Conservation (phyloP, 2,797 vertebrate genomes). For the Microctenopoma lineatum region DNA sequence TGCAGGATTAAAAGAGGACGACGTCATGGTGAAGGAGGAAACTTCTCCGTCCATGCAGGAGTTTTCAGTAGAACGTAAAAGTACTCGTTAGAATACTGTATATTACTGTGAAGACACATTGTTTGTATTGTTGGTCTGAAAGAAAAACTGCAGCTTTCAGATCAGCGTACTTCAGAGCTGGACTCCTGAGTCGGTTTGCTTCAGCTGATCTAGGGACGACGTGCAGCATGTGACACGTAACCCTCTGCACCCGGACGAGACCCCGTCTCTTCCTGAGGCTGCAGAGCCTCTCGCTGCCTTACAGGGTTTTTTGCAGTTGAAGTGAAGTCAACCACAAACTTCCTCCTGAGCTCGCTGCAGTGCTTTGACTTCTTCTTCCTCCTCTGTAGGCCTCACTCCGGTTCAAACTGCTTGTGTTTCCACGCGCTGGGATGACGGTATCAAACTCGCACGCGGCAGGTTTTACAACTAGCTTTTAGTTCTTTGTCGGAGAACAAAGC, state of each 20-base stretch:
- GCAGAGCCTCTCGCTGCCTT: not conserved
- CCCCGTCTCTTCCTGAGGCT: too few species aligned
- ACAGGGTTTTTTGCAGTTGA: constrained; percentile 36
- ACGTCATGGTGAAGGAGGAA: too few species aligned
- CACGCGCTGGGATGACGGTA: not conserved
- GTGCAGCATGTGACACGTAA: not conserved
- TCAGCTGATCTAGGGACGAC: too few species aligned
- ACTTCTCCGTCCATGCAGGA: too few species aligned
- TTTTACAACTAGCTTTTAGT: not conserved
- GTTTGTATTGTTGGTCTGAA: too few species aligned
- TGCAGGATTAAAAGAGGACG: too few species aligned
- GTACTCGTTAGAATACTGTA: too few species aligned
- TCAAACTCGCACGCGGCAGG: not conserved
- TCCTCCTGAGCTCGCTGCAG: constrained; percentile 58
- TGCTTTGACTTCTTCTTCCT: constrained; percentile 53
- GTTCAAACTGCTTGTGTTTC: not conserved
- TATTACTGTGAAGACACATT: too few species aligned
- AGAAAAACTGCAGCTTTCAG: too few species aligned
- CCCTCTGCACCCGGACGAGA: not conserved
- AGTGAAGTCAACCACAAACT: constrained; percentile 63
- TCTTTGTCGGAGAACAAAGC: not conserved
- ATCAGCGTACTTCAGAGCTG: too few species aligned
- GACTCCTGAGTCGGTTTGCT: too few species aligned
- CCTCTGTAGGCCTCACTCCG: constrained; percentile 18
- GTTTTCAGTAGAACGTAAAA: too few species aligned